phyloP scores from a whole-genome alignment of 2,113 vertebrate species.

The Illadopsis cleaveri region DNA sequence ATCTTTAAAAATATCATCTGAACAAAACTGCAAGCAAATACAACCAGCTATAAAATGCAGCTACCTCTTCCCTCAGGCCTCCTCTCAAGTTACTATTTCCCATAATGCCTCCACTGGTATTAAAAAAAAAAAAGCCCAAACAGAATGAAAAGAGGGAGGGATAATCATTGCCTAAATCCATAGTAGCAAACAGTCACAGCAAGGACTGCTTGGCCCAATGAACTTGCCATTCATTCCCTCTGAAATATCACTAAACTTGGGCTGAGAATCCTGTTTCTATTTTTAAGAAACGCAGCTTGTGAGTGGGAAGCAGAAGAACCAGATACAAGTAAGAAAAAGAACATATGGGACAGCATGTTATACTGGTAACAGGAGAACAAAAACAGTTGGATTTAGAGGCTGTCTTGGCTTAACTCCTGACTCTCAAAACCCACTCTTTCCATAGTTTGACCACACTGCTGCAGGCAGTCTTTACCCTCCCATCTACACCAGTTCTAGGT shows the following conservation, averaged over 20 bases:
- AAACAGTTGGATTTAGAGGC: background rate
- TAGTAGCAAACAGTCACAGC: background rate
- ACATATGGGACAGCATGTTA: background rate
- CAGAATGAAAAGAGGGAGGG: background rate
- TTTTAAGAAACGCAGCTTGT: constrained; percentile 57
- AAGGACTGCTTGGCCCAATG: background rate
- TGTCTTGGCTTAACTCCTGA: background rate
- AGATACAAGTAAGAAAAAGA: constrained; percentile 31
- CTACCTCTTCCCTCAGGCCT: background rate
- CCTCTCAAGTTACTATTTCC: background rate
- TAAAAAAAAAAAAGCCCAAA: background rate
- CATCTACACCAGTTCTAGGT: background rate
- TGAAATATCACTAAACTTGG: constrained; percentile 23
- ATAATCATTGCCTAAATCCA: background rate
- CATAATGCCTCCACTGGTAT: background rate
- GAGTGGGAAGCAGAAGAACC: constrained; percentile 31
- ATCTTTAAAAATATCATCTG: background rate
- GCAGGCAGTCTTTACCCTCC: background rate
- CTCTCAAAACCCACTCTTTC: background rate
- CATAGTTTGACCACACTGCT: background rate
- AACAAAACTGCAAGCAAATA: background rate
- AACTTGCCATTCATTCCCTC: background rate
- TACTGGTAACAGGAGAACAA: constrained; percentile 17
- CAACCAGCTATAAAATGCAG: background rate
- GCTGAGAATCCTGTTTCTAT: constrained; percentile 37